phyloP scores from a whole-genome alignment of 2,797 vertebrate species.

The Sebastes wilsoni region DNA sequence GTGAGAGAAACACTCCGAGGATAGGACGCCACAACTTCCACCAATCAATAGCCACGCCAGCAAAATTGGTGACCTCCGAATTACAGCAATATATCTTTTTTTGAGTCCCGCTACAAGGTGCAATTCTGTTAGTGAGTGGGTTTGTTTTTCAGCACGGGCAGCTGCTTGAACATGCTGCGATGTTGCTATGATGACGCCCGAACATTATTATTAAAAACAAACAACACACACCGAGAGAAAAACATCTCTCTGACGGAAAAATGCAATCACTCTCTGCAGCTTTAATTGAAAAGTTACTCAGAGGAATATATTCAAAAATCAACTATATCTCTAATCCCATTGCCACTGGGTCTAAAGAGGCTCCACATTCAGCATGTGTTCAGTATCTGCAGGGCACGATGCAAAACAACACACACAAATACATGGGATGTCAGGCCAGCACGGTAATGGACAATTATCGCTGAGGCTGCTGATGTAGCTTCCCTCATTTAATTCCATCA shows the following conservation, averaged over 20 bases:
- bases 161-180: background rate
- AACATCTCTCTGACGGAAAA: background rate
- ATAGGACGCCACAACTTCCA: conserved; percentile 4
- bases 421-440: conserved; percentile 2
- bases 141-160: background rate
- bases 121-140: background rate
- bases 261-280: background rate
- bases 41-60: conserved; percentile 29
- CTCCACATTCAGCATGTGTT: background rate
- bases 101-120: background rate
- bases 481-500: conserved; percentile 41
- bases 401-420: conserved; percentile 10
- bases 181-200: background rate
- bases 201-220: conserved; percentile 7
- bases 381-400: background rate
- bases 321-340: background rate
- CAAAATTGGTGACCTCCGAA: conserved; percentile 17
- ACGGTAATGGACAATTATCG: conserved; percentile 41
- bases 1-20: conserved; percentile 39
- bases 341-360: background rate
- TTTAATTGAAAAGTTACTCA: background rate
- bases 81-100: conserved; percentile 16
- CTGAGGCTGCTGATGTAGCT: conserved; percentile 30
- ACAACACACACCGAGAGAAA: background rate
- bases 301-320: background rate